phyloP scores from a whole-genome alignment of 2,888 invertebrate genomes.

The Sthenelais limicola region DNA sequence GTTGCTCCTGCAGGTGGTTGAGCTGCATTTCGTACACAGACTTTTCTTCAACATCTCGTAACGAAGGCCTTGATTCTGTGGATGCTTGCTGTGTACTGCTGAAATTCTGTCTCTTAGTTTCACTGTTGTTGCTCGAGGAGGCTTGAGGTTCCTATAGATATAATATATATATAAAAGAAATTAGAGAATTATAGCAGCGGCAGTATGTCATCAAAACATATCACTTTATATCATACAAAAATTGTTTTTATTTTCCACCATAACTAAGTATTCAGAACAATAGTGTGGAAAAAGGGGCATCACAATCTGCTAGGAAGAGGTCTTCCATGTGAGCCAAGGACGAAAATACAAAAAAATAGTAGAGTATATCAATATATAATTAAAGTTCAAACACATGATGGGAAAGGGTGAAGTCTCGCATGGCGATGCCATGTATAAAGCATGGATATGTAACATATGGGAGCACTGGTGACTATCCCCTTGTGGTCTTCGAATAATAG shows the following conservation, averaged over 20 bases:
- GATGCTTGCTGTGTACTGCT: not conserved
- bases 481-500: too few species aligned
- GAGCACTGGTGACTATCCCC: too few species aligned
- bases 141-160: not conserved
- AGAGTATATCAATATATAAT: too few species aligned
- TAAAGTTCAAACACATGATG: too few species aligned
- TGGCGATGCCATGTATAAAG: too few species aligned
- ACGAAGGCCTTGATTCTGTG: not conserved
- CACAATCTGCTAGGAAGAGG: too few species aligned
- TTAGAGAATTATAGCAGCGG: too few species aligned
- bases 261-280: not conserved
- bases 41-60: constrained; percentile 51
- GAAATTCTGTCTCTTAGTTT: not conserved
- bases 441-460: too few species aligned
- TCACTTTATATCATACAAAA: not conserved
- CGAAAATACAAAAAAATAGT: too few species aligned
- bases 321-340: too few species aligned
- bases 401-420: too few species aligned
- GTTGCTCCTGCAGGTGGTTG: constrained; percentile 69
- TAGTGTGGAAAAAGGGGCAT: not conserved
- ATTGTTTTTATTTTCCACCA: not conserved
- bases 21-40: constrained; percentile 66
- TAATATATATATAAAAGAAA: not conserved
- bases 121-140: not conserved
- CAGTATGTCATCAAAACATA: not conserved